Evolutionary conservation across 2,113 vertebrate species (phyloP), one percentile per base, ranked within the genome.

Genomic region (Marmota monax): DNA sequence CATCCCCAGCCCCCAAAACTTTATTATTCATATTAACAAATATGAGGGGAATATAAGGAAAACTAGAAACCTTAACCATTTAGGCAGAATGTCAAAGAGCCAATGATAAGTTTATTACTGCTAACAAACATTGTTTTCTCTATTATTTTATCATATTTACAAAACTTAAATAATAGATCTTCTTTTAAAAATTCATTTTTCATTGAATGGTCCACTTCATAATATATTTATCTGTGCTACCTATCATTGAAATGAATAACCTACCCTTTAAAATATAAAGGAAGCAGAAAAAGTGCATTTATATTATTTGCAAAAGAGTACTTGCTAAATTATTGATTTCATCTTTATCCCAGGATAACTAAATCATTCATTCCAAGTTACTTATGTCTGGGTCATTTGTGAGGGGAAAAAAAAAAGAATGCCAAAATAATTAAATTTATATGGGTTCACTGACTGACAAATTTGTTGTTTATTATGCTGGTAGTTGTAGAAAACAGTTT

Each of bases 271-370:
- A 86, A 80, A 90, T 86, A 72, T 74, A 63, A 45, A 67, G 14
- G 34, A 23, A 48, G 84, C 17, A 48, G 84, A 84, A 69, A 25
- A 87, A 12, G 20, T 56, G 7, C 23, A n/a, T 67, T 77, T 51
- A 48, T 27, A 96, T 82, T 67, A 86, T 73, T 80, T 85, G 37
- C 58, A 94, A 84, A 13, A 56, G 53, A 74, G 32, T 37, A 48
- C 11, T 53, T 90, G 10, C n/a, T 90, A 85, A 93, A 93, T 94
- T 94, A 94, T 90, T 90, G 84, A 93, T 93, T 93, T 93, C 29
- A 6, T 87, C 65, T 94, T 86, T 82, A 96, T 73, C 42, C 53
- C 37, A 74, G 42, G 65, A 94, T 29, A 53, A 86, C 58, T 85
- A 32, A 86, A 82, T 94, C 48, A 88, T 83, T 93, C 74, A 82